Conservation (phyloP, 2,113 vertebrate genomes). For the Zingel zingel region DNA sequence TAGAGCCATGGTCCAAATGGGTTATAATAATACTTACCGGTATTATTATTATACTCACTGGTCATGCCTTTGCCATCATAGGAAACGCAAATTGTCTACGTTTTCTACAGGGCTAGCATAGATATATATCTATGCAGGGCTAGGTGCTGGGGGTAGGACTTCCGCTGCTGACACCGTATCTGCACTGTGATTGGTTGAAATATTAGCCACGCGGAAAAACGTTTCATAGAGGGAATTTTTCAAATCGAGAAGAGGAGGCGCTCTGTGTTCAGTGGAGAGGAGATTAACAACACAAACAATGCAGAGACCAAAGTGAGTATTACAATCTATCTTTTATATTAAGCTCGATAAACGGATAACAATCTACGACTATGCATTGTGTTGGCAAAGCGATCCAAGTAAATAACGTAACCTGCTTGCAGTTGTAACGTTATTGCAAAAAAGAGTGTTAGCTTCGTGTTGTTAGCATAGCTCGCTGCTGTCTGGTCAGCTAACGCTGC, state of each 20-base stretch:
- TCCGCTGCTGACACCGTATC: background rate
- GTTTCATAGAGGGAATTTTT: conserved; percentile 67
- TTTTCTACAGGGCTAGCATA: too few species aligned
- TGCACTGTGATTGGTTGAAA: conserved; percentile 64
- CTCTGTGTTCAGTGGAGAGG: background rate
- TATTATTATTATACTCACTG: too few species aligned
- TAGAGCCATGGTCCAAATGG: too few species aligned
- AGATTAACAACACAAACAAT: conserved; percentile 49
- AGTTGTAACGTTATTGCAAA: background rate
- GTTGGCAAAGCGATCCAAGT: background rate
- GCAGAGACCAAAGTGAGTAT: conserved; percentile 70
- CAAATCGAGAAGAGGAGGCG: conserved; percentile 65
- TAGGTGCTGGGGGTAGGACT: too few species aligned
- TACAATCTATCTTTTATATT: background rate
- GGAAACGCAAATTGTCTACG: too few species aligned
- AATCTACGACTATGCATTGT: too few species aligned
- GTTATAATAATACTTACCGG: too few species aligned
- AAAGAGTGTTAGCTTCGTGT: background rate
- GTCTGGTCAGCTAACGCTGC: background rate
- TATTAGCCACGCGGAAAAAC: background rate
- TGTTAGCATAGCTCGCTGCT: background rate
- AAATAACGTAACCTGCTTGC: background rate
- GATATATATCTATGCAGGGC: too few species aligned
- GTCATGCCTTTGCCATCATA: too few species aligned
- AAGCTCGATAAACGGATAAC: rapidly evolving